A percentile compares a stretch with the other conserved stretches of the same genome.
These are phyloP conservation scores for Lathronympha strigana DNA, from an alignment of 2,888 invertebrate genomes.

Conservation along the genomic window DNA sequence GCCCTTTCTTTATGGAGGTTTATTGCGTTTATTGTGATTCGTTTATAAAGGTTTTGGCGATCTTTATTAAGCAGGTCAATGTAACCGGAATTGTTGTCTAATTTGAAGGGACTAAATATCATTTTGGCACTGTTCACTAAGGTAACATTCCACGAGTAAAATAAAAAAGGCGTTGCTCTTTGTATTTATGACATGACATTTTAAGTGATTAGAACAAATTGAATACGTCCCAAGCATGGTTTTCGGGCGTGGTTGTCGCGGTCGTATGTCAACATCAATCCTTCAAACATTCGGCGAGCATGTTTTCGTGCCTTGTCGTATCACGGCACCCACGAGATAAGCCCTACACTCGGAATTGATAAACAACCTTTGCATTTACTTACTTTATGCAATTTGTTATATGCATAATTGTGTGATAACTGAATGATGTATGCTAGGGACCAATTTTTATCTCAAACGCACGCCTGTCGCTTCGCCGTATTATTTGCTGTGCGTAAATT, in stretches of 20 bases:
- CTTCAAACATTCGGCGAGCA: constrained; percentile 38
- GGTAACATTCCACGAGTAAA: neutral
- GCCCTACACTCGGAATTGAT: constrained; percentile 39
- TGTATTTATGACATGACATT: neutral
- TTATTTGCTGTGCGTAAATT: constrained; percentile 47
- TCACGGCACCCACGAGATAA: constrained; percentile 39
- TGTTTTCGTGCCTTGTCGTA: constrained; percentile 39
- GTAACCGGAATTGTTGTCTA: neutral
- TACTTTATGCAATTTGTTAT: constrained; percentile 43
- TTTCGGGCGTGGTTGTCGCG: constrained; percentile 17
- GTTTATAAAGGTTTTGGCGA: constrained; percentile 14
- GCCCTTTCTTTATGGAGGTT: constrained; percentile 66
- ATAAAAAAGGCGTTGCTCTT: neutral
- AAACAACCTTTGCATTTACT: constrained; percentile 39
- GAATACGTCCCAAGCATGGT: constrained; percentile 1
- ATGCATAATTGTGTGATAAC: constrained; percentile 41
- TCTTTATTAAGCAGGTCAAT: constrained; percentile 9
- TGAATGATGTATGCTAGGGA: constrained; percentile 39
- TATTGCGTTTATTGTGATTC: constrained; percentile 30
- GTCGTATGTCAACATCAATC: constrained; percentile 40
- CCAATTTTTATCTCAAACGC: constrained; percentile 46
- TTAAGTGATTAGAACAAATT: neutral
- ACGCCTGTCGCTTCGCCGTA: constrained; percentile 48
- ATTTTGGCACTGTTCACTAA: neutral
- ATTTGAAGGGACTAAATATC: neutral